Conservation (phyloP, 2,888 invertebrate genomes). For the Tridacna crocea region DNA sequence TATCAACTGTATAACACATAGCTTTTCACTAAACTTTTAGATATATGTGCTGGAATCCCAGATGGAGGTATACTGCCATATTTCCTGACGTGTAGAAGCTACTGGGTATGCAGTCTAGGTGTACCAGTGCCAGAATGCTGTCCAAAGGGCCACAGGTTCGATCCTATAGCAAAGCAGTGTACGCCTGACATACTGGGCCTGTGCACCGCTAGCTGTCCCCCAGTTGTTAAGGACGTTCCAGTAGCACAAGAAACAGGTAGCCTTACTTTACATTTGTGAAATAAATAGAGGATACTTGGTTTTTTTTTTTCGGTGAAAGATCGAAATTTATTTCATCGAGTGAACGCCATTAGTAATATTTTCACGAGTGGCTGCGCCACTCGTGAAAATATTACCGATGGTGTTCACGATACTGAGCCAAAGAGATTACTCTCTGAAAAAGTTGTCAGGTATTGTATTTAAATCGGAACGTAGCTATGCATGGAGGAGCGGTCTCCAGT, state of each 20-base stretch:
- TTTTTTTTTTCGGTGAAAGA: too few species aligned
- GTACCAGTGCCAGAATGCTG: slow-evolving; percentile 44
- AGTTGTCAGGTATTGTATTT: too few species aligned
- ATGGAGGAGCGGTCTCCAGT: too few species aligned
- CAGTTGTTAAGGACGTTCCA: background rate
- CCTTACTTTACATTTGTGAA: background rate
- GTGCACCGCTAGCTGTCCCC: slow-evolving; percentile 47
- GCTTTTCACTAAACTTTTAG: slow-evolving; percentile 18
- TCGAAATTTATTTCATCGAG: too few species aligned
- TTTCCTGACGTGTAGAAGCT: slow-evolving; percentile 50
- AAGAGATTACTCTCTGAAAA: too few species aligned
- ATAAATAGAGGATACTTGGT: too few species aligned
- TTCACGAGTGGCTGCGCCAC: too few species aligned
- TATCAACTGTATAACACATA: too few species aligned
- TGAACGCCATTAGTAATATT: too few species aligned
- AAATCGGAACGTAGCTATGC: too few species aligned
- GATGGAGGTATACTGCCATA: slow-evolving; percentile 28
- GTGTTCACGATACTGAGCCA: too few species aligned
- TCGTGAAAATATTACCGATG: too few species aligned
- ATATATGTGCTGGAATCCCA: slow-evolving; percentile 32
- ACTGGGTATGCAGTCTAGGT: slow-evolving; percentile 49
- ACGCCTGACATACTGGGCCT: slow-evolving; percentile 30
- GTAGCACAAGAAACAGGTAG: background rate
- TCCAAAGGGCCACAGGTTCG: slow-evolving; percentile 40
- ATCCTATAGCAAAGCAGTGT: slow-evolving; percentile 40